These are phyloP conservation scores for Craseonycteris thonglongyai DNA, from an alignment of 2,113 vertebrate genomes.

Conservation along the genomic window DNA sequence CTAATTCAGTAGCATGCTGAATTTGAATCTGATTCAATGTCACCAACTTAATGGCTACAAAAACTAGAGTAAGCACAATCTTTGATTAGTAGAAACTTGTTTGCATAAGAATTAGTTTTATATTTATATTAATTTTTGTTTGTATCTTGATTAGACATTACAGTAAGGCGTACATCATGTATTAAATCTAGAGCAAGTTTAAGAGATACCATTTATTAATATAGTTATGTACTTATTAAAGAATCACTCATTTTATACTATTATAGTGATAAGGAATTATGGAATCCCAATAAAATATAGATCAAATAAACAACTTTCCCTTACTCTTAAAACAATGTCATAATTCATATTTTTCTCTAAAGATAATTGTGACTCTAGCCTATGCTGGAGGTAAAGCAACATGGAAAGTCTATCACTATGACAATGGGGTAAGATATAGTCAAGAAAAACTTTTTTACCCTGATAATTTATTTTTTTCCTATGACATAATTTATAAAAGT, in stretches of 20 bases:
- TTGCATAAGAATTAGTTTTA: neutral
- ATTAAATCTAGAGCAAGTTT: neutral
- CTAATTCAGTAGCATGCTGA: neutral
- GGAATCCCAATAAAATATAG: neutral
- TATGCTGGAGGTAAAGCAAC: neutral
- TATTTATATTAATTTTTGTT: constrained; percentile 2
- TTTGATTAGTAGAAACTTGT: neutral
- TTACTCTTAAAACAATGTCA: neutral
- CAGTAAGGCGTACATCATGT: neutral
- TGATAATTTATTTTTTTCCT: neutral
- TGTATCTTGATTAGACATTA: neutral
- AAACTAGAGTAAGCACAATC: neutral
- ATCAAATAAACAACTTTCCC: neutral
- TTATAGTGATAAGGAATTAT: neutral
- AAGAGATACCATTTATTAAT: neutral
- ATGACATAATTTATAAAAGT: neutral
- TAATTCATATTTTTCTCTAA: neutral
- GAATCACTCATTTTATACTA: neutral
- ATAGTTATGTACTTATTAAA: neutral
- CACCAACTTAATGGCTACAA: neutral
- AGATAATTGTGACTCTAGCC: neutral
- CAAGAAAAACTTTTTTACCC: neutral
- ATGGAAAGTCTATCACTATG: neutral
- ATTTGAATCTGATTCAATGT: neutral
- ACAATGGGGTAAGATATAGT: neutral